A percentile compares a stretch with the other conserved stretches of the same genome.
Conservation (phyloP, 35 echinoderm and acorn worm genomes). For the Strongylocentrotus purpuratus region DNA sequence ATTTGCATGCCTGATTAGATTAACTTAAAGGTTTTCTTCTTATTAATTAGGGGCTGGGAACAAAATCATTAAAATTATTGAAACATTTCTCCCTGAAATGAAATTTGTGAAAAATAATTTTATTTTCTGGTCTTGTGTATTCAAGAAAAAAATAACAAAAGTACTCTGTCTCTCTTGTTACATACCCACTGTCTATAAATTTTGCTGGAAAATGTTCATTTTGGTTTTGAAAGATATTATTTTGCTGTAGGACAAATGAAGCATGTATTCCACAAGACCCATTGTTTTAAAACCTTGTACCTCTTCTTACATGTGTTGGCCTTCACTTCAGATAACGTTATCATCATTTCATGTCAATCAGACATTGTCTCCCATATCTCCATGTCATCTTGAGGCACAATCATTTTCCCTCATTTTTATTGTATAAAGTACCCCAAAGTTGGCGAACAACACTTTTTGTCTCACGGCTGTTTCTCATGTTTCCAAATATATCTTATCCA, state of each 20-base stretch:
- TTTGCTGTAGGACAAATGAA: not conserved
- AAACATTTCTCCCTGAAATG: too few species aligned
- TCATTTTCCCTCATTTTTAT: not conserved
- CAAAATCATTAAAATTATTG: too few species aligned
- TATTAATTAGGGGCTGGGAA: too few species aligned
- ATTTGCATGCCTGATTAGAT: too few species aligned
- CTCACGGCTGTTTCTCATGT: not conserved
- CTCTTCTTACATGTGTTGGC: not conserved
- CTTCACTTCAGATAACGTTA: not conserved
- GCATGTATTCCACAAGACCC: not conserved
- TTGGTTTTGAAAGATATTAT: too few species aligned
- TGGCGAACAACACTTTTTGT: not conserved
- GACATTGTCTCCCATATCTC: not conserved
- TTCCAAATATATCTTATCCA: not conserved
- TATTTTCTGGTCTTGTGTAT: too few species aligned
- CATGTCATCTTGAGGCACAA: not conserved
- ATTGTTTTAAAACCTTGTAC: not conserved
- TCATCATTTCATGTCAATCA: not conserved
- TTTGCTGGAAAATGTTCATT: too few species aligned
- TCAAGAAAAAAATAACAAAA: too few species aligned
- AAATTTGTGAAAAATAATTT: too few species aligned
- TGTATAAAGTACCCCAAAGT: not conserved
- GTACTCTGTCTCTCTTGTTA: too few species aligned
- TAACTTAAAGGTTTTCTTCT: too few species aligned
- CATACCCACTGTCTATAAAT: too few species aligned